phyloP scores from a whole-genome alignment of 2,888 invertebrate species.

The Drosophila dives region DNA sequence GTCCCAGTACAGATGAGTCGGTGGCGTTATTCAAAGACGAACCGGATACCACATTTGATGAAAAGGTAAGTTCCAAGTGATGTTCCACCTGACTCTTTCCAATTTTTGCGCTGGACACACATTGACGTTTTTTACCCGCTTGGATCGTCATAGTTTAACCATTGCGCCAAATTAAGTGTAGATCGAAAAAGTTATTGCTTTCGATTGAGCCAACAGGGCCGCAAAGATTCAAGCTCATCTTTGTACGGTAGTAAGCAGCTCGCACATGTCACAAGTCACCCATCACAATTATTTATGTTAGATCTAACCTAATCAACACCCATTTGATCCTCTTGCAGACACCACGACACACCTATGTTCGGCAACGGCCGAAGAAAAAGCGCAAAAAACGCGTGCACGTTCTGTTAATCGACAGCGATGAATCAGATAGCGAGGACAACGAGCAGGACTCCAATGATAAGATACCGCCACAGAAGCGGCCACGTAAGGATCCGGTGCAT shows the following conservation, averaged over 20 bases:
- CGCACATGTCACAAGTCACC: slow-evolving; percentile 36
- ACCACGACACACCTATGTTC: slow-evolving; percentile 78
- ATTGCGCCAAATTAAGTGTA: slow-evolving; percentile 59
- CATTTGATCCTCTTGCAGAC: slow-evolving; percentile 51
- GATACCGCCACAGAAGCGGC: slow-evolving; percentile 45
- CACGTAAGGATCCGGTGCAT: slow-evolving; percentile 50
- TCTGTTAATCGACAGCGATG: slow-evolving; percentile 75
- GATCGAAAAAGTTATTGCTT: slow-evolving; percentile 49
- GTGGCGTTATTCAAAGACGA: slow-evolving; percentile 72
- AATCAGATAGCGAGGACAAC: slow-evolving; percentile 62
- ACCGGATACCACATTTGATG: slow-evolving; percentile 77
- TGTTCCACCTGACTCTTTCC: neutral
- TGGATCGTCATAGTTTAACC: slow-evolving; percentile 3
- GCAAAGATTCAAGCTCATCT: slow-evolving; percentile 65
- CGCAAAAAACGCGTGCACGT: slow-evolving; percentile 70
- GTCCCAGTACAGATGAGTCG: slow-evolving; percentile 34
- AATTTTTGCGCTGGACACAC: slow-evolving; percentile 31
- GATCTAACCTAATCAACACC: neutral
- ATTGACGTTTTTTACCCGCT: neutral
- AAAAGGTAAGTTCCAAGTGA: slow-evolving; percentile 63
- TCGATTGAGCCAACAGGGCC: slow-evolving; percentile 72
- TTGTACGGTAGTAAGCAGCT: slow-evolving; percentile 75
- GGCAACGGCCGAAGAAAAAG: slow-evolving; percentile 69
- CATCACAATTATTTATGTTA: neutral
- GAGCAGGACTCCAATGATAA: slow-evolving; percentile 51